Evolutionary conservation across 2,888 invertebrate species (phyloP).

Genomic region (Dicyrtomina minuta): DNA sequence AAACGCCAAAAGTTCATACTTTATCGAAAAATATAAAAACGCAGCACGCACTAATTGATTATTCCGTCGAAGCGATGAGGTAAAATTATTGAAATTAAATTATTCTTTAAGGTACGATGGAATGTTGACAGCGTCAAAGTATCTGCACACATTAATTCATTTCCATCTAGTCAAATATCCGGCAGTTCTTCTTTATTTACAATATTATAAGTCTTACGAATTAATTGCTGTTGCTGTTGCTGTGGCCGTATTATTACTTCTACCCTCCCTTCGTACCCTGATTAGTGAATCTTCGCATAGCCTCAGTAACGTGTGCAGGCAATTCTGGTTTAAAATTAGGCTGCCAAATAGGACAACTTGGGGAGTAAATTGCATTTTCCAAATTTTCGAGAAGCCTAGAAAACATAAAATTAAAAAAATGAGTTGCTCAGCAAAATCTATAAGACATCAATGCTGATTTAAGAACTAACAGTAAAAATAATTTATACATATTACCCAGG

Average conservation of each 20-base stretch:
- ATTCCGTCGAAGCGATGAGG: too few relatives aligned
- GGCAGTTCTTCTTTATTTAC: conserved; percentile 44
- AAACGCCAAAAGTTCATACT: too few relatives aligned
- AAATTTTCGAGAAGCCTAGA: conserved; percentile 79
- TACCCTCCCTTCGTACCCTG: conserved; percentile 24
- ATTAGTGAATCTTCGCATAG: conserved; percentile 17
- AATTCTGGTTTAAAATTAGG: conserved; percentile 77
- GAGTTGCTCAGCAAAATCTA: too few relatives aligned
- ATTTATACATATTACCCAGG: conserved; percentile 64
- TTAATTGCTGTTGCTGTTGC: conserved; percentile 28
- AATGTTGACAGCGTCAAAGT: conserved; percentile 35
- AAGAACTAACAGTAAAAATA: too few relatives aligned
- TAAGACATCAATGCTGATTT: too few relatives aligned
- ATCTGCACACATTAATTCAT: conserved; percentile 45
- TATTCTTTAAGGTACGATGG: conserved; percentile 27
- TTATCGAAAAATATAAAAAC: too few relatives aligned
- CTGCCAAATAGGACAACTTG: conserved; percentile 91
- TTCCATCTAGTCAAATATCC: conserved; percentile 36
- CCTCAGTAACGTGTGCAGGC: conserved; percentile 67
- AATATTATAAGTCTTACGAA: too few relatives aligned
- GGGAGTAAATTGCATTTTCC: conserved; percentile 82
- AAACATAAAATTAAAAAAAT: conserved; percentile 24
- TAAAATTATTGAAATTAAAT: too few relatives aligned
- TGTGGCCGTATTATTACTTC: conserved; percentile 31
- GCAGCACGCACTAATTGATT: too few relatives aligned